A percentile compares a stretch with the other conserved stretches of the same genome.
Evolutionary conservation across 2,113 vertebrate species (phyloP).

Genomic region (Spilogale gracilis): DNA sequence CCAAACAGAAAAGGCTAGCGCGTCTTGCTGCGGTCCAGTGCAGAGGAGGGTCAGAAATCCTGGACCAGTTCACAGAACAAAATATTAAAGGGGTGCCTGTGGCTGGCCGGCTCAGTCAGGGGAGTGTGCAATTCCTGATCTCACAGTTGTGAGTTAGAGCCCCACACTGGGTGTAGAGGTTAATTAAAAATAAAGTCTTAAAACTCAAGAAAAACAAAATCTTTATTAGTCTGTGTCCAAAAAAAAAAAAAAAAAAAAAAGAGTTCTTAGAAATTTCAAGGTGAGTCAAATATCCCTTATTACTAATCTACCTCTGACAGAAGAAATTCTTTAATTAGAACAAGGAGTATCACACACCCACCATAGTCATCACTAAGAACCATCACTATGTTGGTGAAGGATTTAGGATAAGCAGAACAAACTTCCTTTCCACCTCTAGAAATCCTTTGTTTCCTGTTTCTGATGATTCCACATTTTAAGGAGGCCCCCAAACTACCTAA

Average conservation of each 20-base stretch:
- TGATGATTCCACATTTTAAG: slow-evolving; percentile 1
- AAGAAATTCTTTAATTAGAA: slow-evolving; percentile 3
- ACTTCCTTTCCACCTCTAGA: background rate
- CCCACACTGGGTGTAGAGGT: background rate
- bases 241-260: no score
- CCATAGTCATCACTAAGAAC: background rate
- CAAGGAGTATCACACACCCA: background rate
- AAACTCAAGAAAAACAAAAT: slow-evolving; percentile 39
- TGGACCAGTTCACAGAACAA: background rate
- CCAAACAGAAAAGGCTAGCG: background rate
- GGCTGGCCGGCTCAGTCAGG: background rate
- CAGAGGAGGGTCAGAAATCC: background rate
- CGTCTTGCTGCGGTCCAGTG: background rate
- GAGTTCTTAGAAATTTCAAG: background rate
- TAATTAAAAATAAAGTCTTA: background rate
- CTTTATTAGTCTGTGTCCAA: background rate
- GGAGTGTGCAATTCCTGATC: background rate
- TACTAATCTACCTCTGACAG: background rate
- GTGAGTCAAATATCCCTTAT: slow-evolving; percentile 14
- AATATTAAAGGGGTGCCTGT: background rate
- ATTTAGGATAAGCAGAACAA: background rate
- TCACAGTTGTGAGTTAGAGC: background rate
- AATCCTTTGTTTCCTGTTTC: slow-evolving; percentile 9
- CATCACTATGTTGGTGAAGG: background rate
- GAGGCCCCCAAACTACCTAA: background rate